Percentiles rank a stretch among this genome's conserved stretches.
phyloP scores from a whole-genome alignment of 1,140 invertebrate genomes.

The Drosophila parvula region DNA sequence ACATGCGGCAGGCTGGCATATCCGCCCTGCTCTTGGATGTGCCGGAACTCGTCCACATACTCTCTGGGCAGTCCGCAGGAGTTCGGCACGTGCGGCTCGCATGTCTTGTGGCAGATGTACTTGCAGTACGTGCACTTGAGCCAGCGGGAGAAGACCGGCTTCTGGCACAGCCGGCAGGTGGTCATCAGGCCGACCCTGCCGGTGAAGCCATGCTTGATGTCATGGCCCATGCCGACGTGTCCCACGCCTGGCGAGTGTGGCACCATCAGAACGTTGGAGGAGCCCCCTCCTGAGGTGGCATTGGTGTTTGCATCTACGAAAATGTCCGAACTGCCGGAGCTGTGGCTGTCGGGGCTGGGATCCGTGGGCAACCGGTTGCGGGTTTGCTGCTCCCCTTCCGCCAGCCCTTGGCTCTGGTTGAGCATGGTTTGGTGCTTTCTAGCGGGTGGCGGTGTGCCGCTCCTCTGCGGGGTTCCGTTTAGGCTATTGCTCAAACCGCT shows the following conservation, averaged over 20 bases:
- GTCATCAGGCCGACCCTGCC: conserved; percentile 93
- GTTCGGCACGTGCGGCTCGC: conserved; percentile 94
- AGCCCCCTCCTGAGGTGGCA: conserved; percentile 31
- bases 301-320: conserved; percentile 80
- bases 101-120: conserved; percentile 95
- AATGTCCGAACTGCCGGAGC: conserved; percentile 85
- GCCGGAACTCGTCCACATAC: conserved; percentile 92
- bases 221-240: conserved; percentile 93
- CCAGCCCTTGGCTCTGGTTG: conserved; percentile 36
- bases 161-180: conserved; percentile 95
- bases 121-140: conserved; percentile 98
- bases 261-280: conserved; percentile 86
- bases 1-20: conserved; percentile 46
- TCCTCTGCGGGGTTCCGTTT: conserved; percentile 71
- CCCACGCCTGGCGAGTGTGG: conserved; percentile 91
- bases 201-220: conserved; percentile 94
- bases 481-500: conserved; percentile 53
- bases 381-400: conserved; percentile 56
- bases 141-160: conserved; percentile 93
- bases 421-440: conserved; percentile 88
- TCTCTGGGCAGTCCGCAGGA: conserved; percentile 95
- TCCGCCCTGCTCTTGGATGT: conserved; percentile 86
- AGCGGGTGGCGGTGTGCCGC: conserved; percentile 89
- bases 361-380: conserved; percentile 89
- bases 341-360: conserved; percentile 85